phyloP scores from a whole-genome alignment of 2,797 vertebrate species.

The Argya squamiceps region DNA sequence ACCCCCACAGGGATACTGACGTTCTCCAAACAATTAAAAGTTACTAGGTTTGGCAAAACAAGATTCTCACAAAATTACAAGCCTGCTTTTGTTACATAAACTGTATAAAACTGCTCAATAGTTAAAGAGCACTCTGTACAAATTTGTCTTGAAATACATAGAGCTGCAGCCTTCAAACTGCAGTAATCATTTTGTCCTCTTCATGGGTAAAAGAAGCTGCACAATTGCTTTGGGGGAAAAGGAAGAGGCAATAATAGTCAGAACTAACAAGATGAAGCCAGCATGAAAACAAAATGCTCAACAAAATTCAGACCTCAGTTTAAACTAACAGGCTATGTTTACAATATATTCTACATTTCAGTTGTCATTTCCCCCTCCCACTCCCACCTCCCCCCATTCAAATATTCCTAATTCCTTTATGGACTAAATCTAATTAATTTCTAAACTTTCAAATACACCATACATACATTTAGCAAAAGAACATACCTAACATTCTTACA shows the following conservation, averaged over 20 bases:
- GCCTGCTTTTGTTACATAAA: constrained; percentile 71
- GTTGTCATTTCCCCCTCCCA: constrained; percentile 54
- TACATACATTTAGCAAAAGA: constrained; percentile 83
- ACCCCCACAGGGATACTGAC: constrained; percentile 72
- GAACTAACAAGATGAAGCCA: constrained; percentile 66
- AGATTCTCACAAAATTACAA: constrained; percentile 77
- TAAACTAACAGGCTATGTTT: constrained; percentile 72
- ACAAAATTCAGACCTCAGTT: constrained; percentile 72
- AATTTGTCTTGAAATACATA: constrained; percentile 70
- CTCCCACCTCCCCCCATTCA: constrained; percentile 53
- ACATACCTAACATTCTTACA: constrained; percentile 77
- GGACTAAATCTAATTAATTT: constrained; percentile 80
- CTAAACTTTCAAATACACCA: constrained; percentile 86
- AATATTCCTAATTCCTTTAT: constrained; percentile 73
- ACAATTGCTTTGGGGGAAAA: constrained; percentile 37
- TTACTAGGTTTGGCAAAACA: constrained; percentile 83
- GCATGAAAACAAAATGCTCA: constrained; percentile 74
- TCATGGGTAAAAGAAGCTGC: constrained; percentile 61
- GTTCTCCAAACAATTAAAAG: constrained; percentile 75
- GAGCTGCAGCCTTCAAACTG: constrained; percentile 59
- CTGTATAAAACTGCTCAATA: constrained; percentile 70
- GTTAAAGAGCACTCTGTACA: constrained; percentile 69
- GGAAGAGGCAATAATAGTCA: constrained; percentile 54
- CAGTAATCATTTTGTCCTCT: constrained; percentile 66
- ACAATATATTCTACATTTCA: constrained; percentile 71